These are phyloP conservation scores for Encarsia formosa DNA, from an alignment of 2,888 invertebrate species.

Conservation along the genomic window DNA sequence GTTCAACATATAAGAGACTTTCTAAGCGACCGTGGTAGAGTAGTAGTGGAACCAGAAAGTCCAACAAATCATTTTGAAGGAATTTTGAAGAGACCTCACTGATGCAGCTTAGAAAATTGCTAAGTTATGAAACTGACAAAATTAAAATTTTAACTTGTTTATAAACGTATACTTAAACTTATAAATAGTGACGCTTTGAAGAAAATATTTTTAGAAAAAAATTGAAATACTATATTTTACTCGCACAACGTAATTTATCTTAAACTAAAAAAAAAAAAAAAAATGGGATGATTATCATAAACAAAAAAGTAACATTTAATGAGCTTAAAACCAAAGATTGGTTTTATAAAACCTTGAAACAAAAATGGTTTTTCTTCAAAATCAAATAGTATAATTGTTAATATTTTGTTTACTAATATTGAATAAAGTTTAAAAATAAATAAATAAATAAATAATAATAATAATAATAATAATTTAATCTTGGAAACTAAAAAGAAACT, in stretches of 20 bases:
- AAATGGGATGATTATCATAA: constrained; percentile 5
- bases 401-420: constrained; percentile 12
- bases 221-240: constrained; percentile 17
- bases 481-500: background rate
- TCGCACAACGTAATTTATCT: constrained; percentile 6
- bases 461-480: background rate
- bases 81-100: constrained; percentile 46
- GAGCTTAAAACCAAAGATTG: constrained; percentile 28
- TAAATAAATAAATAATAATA: background rate
- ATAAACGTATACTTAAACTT: constrained; percentile 6
- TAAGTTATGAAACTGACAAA: constrained; percentile 7
- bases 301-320: constrained; percentile 14
- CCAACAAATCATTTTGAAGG: constrained; percentile 40
- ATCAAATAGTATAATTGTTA: background rate
- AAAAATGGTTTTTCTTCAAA: background rate
- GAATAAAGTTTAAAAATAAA: too few species aligned
- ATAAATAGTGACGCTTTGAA: constrained; percentile 15
- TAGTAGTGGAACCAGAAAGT: constrained; percentile 40
- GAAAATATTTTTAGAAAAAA: constrained; percentile 19
- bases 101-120: constrained; percentile 6
- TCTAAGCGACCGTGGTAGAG: constrained; percentile 59
- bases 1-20: constrained; percentile 95
- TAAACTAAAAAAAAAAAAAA: constrained; percentile 6
- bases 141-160: constrained; percentile 8
- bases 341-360: constrained; percentile 10